Conservation (phyloP, 2,888 invertebrate genomes). For the Protonemura montana region DNA sequence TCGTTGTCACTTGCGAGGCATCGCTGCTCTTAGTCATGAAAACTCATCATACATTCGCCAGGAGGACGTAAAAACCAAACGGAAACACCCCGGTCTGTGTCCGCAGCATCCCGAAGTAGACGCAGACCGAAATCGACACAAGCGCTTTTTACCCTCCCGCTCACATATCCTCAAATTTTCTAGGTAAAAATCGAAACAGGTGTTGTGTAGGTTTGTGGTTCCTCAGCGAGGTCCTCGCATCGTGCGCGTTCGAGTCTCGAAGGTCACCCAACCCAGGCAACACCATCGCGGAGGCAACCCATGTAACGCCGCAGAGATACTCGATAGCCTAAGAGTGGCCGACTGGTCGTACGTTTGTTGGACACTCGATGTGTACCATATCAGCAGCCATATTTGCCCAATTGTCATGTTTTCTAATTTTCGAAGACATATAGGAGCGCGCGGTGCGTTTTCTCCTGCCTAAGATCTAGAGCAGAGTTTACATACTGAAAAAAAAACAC, state of each 20-base stretch:
- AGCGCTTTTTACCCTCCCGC: background rate
- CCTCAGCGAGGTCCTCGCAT: slow-evolving; percentile 23
- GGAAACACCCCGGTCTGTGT: background rate
- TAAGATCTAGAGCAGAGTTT: too few species aligned
- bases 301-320: background rate
- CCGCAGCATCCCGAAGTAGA: background rate
- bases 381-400: too few species aligned
- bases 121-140: background rate
- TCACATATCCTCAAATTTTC: slow-evolving; percentile 3
- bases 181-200: slow-evolving; percentile 27
- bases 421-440: too few species aligned
- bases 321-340: too few species aligned
- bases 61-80: background rate
- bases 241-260: slow-evolving; percentile 18
- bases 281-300: slow-evolving; percentile 2
- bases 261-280: slow-evolving; percentile 41
- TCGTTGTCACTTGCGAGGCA: background rate
- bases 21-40: background rate
- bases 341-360: background rate
- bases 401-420: too few species aligned
- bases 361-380: too few species aligned
- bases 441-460: too few species aligned
- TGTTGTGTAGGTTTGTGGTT: slow-evolving; percentile 42
- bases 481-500: too few species aligned
- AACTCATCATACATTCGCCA: background rate